Evolutionary conservation across 2,797 vertebrate species (phyloP).

Genomic region (Lindbergichthys nudifrons): DNA sequence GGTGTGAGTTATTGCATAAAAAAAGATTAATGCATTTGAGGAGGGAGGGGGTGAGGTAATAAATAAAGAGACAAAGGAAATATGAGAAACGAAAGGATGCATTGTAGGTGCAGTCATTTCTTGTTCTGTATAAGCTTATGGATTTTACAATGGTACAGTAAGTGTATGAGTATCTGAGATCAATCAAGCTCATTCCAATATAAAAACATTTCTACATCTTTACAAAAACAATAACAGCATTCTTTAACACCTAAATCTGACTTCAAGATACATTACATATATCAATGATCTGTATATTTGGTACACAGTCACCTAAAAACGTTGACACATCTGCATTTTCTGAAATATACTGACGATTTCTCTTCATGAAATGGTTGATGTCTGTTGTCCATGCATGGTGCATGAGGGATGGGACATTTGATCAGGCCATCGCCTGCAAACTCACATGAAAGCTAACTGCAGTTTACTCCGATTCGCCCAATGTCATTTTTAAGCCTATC

Average conservation of each 20-base stretch:
- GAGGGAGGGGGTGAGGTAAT: no score
- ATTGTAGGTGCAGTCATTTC: neutral
- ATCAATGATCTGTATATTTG: neutral
- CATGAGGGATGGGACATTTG: neutral
- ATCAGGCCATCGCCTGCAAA: slow-evolving; percentile 10
- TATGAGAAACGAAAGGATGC: neutral
- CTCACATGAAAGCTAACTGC: slow-evolving; percentile 2
- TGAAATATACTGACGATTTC: neutral
- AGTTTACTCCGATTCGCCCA: slow-evolving; percentile 13
- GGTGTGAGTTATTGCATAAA: no score
- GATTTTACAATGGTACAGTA: neutral
- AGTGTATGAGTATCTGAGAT: neutral
- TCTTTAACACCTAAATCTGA: neutral
- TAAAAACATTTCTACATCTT: neutral
- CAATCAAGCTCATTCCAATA: neutral
- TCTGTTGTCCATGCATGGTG: neutral
- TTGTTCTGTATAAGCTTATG: neutral
- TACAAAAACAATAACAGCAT: no score
- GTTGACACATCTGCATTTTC: no score
- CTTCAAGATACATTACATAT: no score
- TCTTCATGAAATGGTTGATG: neutral
- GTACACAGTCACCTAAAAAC: neutral
- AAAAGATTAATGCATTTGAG: no score
- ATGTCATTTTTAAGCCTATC: slow-evolving; percentile 33
- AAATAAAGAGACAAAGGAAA: neutral